Evolutionary conservation across 2,888 invertebrate species (phyloP).

Genomic region (Adineta ricciae): DNA sequence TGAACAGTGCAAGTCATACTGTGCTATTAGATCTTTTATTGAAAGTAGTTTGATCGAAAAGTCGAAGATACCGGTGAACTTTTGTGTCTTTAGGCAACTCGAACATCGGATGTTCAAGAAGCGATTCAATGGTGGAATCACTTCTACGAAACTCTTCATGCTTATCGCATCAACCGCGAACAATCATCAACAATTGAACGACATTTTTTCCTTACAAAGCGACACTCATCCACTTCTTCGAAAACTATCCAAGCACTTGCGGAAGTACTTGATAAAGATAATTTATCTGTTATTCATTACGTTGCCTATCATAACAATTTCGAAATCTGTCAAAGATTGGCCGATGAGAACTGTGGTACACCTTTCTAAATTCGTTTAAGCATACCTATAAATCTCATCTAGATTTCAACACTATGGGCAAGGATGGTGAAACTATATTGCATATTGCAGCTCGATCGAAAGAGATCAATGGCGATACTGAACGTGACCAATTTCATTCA

Average conservation of each 20-base stretch:
- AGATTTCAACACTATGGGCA: neutral
- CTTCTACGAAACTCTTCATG: neutral
- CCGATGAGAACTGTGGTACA: neutral
- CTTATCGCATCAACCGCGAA: neutral
- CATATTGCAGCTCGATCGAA: neutral
- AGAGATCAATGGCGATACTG: neutral
- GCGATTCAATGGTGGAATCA: neutral
- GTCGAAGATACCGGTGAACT: neutral
- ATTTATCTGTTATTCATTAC: neutral
- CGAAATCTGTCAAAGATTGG: neutral
- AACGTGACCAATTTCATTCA: neutral
- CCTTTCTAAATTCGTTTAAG: too few relatives aligned
- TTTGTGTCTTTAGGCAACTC: neutral
- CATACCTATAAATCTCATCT: neutral
- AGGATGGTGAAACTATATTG: neutral
- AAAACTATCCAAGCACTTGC: neutral
- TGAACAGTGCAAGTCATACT: neutral
- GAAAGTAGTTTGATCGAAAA: neutral
- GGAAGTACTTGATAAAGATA: neutral
- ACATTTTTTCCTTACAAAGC: neutral
- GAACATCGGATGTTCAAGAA: neutral
- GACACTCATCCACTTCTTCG: too few relatives aligned
- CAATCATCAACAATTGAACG: neutral
- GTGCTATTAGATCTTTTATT: neutral
- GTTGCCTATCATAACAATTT: neutral